A percentile compares a stretch with the other conserved stretches of the same genome.
Conservation (phyloP, 2,797 vertebrate genomes). For the Poeciliopsis gracilis region DNA sequence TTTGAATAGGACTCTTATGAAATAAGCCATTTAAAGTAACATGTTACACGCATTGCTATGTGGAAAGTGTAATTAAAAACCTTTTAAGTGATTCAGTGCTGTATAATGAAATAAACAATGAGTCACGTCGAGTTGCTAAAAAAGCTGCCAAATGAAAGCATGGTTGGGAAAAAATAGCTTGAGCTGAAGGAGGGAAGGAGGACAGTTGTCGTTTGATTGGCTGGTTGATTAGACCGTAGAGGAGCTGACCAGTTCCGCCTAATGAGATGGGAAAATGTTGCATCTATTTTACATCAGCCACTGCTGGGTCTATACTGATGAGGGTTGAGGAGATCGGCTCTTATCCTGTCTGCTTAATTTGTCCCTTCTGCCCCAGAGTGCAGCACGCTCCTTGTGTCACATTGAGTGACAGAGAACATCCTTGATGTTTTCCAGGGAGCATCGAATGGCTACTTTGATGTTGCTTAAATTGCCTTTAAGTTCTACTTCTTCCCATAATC, state of each 20-base stretch:
- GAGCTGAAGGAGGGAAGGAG: conserved; percentile 12
- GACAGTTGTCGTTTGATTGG: conserved; percentile 34
- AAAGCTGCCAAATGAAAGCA: conserved; percentile 36
- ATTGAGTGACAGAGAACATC: conserved; percentile 74
- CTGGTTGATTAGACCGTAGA: conserved; percentile 40
- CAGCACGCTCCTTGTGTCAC: conserved; percentile 68
- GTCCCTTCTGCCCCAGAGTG: conserved; percentile 46
- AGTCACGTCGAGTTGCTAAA: conserved; percentile 22
- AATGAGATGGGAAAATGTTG: conserved; percentile 66
- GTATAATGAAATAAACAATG: conserved; percentile 42
- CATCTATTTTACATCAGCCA: conserved; percentile 64
- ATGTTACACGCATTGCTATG: conserved; percentile 33
- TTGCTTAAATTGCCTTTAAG: conserved; percentile 45
- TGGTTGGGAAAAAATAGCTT: conserved; percentile 35
- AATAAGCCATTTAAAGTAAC: conserved; percentile 26
- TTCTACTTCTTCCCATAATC: conserved; percentile 62
- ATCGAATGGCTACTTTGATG: conserved; percentile 64
- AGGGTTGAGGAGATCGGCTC: conserved; percentile 39
- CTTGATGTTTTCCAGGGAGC: conserved; percentile 73
- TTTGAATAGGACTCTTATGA: not conserved
- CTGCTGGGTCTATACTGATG: conserved; percentile 53
- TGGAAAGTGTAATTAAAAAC: conserved; percentile 40
- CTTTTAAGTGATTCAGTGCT: conserved; percentile 38
- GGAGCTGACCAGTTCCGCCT: conserved; percentile 34
- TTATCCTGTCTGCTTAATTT: conserved; percentile 63